Base-by-base conservation (phyloP, 92 coral and sea anemone species). In the Parazoanthus atlanticus region DNA sequence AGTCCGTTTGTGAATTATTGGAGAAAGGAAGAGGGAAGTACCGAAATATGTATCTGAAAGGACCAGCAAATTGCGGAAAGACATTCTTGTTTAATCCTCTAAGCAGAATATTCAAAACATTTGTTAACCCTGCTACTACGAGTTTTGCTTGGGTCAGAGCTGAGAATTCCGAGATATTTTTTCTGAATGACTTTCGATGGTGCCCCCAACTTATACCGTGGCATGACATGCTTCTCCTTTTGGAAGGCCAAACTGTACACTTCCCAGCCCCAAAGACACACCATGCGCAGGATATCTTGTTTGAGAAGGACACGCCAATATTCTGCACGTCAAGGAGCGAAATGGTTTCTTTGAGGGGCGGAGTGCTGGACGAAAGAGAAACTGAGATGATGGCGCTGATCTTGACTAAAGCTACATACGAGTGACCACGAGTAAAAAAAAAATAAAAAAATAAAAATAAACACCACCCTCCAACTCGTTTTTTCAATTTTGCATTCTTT, bases 351-450 rank as follows among this genome's bases (percentile, higher is more conserved):
- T 5, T 43, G 8, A 69, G 56, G 21, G 88, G 66, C 8, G 80
- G 88, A 5, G 88, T 72, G 41, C 19, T 72, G 32, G 88, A 85
- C 19, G 88, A 85, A n/a, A n/a, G 86, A 5, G 92, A 86, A 86
- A 79, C 90, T 0, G 83, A 90, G n/a, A 90, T 86, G 90, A 86
- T 86, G 92, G 78, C 90, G n/a, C n/a, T n/a, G n/a, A n/a, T n/a
- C n/a, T n/a, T n/a, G n/a, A n/a, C n/a, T n/a, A n/a, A n/a, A n/a
- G n/a, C n/a, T n/a, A n/a, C n/a, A n/a, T n/a, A n/a, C n/a, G n/a
- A n/a, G n/a, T n/a, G n/a, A n/a, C n/a, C n/a, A n/a, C n/a, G n/a
- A n/a, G n/a, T n/a, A n/a, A n/a, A n/a, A n/a, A n/a, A n/a, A n/a
- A n/a, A n/a, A n/a, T n/a, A n/a, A n/a, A n/a, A n/a, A n/a, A n/a